Evolutionary conservation across 2,113 vertebrate species (phyloP).

Genomic region (Malaclemys terrapin): DNA sequence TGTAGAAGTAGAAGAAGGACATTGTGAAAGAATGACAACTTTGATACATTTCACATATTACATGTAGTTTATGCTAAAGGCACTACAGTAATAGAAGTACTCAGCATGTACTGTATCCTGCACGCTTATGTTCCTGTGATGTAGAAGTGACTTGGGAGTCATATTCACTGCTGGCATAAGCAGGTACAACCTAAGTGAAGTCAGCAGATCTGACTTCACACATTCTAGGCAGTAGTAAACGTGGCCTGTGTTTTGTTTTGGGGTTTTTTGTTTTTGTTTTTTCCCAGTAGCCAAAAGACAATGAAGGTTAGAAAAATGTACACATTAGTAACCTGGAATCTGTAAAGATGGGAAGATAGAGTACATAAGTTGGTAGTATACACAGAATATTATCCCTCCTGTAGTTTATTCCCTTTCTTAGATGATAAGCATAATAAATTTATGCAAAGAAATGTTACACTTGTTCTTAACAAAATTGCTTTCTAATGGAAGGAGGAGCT

Average conservation of each 20-base stretch:
- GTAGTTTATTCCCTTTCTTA: neutral
- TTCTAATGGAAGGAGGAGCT: neutral
- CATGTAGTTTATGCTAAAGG: constrained; percentile 43
- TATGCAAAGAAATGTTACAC: neutral
- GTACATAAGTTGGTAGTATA: neutral
- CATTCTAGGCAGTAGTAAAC: neutral
- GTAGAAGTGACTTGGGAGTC: constrained; percentile 19
- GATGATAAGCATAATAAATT: neutral
- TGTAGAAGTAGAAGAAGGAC: constrained; percentile 58
- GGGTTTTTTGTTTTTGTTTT: neutral
- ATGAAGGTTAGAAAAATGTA: neutral
- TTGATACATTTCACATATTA: neutral
- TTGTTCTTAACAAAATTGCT: neutral
- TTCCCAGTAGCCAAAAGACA: neutral
- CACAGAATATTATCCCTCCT: neutral
- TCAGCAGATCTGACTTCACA: constrained; percentile 13
- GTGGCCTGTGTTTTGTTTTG: neutral
- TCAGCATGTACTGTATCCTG: neutral
- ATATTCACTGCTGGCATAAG: constrained; percentile 34
- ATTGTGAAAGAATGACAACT: constrained; percentile 26
- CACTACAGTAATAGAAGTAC: constrained; percentile 22
- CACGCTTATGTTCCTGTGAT: constrained; percentile 4
- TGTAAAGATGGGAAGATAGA: neutral
- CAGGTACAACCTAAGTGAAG: constrained; percentile 13
- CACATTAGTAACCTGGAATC: neutral